phyloP scores from a whole-genome alignment of 1,140 invertebrate genomes.

The Ostrea denselamellosa region DNA sequence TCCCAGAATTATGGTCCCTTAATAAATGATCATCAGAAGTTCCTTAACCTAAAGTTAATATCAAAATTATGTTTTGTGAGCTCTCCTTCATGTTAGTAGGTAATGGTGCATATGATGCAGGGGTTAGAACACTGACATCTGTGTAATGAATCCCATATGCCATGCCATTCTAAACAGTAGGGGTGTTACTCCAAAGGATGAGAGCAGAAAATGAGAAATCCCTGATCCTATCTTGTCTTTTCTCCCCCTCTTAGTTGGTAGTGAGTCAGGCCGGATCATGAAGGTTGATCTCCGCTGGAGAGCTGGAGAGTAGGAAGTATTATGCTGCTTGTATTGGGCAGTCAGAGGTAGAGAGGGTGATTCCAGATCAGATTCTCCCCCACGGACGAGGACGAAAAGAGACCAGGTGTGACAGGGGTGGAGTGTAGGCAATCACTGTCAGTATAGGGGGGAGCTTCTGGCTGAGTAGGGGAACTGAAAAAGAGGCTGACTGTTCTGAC shows the following conservation, averaged over 20 bases:
- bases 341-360: not conserved
- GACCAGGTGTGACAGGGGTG: conserved; percentile 19
- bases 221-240: conserved; percentile 35
- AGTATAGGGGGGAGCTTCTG: not conserved
- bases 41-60: not conserved
- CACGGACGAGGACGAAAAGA: not conserved
- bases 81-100: not conserved
- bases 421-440: not conserved
- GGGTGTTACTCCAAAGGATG: conserved; percentile 2
- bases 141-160: conserved; percentile 29
- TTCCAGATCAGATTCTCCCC: not conserved
- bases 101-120: conserved; percentile 26
- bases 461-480: not conserved
- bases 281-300: not conserved
- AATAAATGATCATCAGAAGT: not conserved
- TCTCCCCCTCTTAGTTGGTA: not conserved
- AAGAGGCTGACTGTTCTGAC: not conserved
- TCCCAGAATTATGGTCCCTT: not conserved
- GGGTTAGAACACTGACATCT: conserved; percentile 32
- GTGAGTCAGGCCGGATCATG: conserved; percentile 1
- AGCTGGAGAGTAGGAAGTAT: not conserved
- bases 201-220: not conserved
- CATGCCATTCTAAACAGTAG: conserved; percentile 23
- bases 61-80: not conserved
- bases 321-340: not conserved